Base-by-base conservation (phyloP, 2,797 vertebrate genomes). In the Poeciliopsis infans region DNA sequence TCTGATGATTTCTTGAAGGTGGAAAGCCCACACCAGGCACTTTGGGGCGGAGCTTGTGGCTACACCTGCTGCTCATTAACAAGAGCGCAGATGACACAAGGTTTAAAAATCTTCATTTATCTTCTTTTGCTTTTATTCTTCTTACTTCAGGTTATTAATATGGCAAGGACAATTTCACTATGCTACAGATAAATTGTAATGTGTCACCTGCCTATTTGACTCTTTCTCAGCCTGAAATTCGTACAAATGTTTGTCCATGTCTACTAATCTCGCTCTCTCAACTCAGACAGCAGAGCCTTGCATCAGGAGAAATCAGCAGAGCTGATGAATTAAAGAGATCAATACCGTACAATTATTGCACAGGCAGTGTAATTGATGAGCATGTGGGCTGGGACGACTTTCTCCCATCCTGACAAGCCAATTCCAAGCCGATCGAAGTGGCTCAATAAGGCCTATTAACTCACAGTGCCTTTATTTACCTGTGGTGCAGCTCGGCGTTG, bases 311-410 rank as follows among this genome's bases (percentile, higher is more conserved):
- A 80, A 78, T 80, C 85, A 83, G 89, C 79, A 73, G 75, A 89
- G 87, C 86, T 83, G 88, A 92, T 92, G 80, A 94, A 91, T 87
- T 84, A 77, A 83, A 83, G 20, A 55, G 88, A 95, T 95, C 94
- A 90, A 95, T 95, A 90, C 7, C 78, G 76, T 68, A 87, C 92
- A 93, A 92, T 94, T 90, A 92, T 90, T 92, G 91, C 91, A 84
- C 89, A 88, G 85, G 83, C 84, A 83, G 81, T 82, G 86, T 89
- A 93, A 93, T 87, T 94, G 93, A 94, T 92, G 88, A 94, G 89
- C 88, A 89, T 15, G 79, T 87, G 89, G 89, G 83, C 73, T 36
- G 49, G 71, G 76, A 87, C 51, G 82, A 88, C 83, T 90, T 87
- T 82, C 86, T 86, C 80, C 70, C 51, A 80, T 78, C 43, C 81